Conservation (phyloP, 2,797 vertebrate species). For the Gallirallus australis region DNA sequence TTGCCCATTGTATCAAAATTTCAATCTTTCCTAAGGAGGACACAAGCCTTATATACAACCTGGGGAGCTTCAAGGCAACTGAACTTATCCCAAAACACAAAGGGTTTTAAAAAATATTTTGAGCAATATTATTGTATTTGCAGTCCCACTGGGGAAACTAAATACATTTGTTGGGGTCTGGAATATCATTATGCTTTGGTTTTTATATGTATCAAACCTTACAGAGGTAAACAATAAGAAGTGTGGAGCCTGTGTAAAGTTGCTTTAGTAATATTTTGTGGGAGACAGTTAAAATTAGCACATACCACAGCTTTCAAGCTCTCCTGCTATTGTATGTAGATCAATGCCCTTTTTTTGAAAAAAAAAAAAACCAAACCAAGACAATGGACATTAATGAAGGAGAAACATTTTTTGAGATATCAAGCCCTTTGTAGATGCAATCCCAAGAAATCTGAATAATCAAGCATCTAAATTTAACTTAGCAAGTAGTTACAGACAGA, state of each 20-base stretch:
- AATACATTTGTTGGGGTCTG: background rate
- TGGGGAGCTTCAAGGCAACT: rapidly evolving
- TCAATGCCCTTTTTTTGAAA: background rate
- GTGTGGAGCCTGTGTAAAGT: background rate
- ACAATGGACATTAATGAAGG: background rate
- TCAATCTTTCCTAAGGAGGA: background rate
- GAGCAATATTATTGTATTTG: background rate
- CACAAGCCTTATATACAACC: background rate
- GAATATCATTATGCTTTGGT: background rate
- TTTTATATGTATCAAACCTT: background rate
- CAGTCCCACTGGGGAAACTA: background rate
- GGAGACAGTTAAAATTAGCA: background rate
- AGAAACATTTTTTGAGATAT: background rate
- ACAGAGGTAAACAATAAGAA: background rate
- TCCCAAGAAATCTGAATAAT: background rate
- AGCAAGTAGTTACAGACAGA: background rate
- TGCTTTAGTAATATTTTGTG: background rate
- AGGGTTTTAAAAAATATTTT: too few species aligned
- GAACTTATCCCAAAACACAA: background rate
- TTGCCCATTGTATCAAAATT: background rate
- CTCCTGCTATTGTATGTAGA: background rate
- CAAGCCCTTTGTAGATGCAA: background rate
- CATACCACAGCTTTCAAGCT: background rate
- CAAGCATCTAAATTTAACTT: background rate
- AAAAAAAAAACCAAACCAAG: background rate